Conservation (phyloP, 2,888 invertebrate genomes). For the Watsonalla binaria region DNA sequence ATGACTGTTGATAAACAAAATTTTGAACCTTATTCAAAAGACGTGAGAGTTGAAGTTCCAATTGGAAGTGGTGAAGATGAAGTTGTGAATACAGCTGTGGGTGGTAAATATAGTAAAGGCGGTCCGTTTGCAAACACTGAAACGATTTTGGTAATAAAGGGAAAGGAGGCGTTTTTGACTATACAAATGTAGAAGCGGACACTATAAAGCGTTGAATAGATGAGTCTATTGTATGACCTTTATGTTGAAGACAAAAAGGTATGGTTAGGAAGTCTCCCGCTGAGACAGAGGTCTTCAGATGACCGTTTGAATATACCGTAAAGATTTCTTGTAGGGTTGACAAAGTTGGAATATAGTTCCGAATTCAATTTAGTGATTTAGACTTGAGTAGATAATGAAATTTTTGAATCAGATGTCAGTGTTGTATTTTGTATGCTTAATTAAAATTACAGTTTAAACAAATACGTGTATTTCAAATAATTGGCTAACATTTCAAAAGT, state of each 20-base stretch:
- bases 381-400: background rate
- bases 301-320: constrained; percentile 47
- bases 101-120: constrained; percentile 58
- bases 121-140: constrained; percentile 67
- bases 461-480: too few species aligned
- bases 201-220: constrained; percentile 46
- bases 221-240: constrained; percentile 60
- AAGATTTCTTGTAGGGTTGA: constrained; percentile 44
- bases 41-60: background rate
- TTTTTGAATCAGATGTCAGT: too few species aligned
- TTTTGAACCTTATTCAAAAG: background rate
- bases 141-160: constrained; percentile 44
- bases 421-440: too few species aligned
- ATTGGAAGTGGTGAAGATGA: constrained; percentile 8
- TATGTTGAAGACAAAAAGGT: constrained; percentile 45
- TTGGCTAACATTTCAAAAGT: too few species aligned
- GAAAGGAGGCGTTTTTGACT: constrained; percentile 48
- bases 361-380: background rate
- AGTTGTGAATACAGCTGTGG: constrained; percentile 46
- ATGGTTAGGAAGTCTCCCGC: constrained; percentile 61
- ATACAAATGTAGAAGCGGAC: constrained; percentile 50
- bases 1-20: too few species aligned
- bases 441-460: too few species aligned
- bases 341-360: constrained; percentile 3
- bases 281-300: constrained; percentile 61